These are phyloP conservation scores for Phrynocephalus vlangalii DNA, from an alignment of 2,797 vertebrate genomes.

Conservation along the genomic window DNA sequence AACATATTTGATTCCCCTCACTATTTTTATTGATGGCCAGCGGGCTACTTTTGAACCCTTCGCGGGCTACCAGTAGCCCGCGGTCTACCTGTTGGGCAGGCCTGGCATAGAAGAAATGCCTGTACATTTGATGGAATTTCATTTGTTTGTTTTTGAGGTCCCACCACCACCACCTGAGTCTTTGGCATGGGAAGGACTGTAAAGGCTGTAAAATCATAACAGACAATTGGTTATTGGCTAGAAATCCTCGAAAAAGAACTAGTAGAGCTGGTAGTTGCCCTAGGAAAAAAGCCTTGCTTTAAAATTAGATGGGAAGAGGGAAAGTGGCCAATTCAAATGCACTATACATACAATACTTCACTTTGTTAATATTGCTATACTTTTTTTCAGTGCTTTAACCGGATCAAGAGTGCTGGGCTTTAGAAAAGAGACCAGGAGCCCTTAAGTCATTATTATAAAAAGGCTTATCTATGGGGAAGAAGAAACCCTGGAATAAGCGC, in stretches of 20 bases:
- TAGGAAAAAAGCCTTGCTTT: background rate
- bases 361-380: constrained; percentile 7
- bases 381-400: constrained; percentile 14
- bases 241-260: background rate
- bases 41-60: too few relatives aligned
- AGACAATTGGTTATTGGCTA: background rate
- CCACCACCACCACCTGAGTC: too few relatives aligned
- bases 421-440: constrained; percentile 15
- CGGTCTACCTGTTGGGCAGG: too few relatives aligned
- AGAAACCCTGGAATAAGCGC: constrained; percentile 18
- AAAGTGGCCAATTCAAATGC: background rate
- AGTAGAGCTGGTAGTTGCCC: too few relatives aligned
- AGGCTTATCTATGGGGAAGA: constrained; percentile 22
- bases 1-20: too few relatives aligned
- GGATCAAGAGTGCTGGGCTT: constrained; percentile 20
- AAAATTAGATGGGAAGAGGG: background rate
- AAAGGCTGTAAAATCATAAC: background rate
- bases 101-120: background rate
- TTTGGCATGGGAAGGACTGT: background rate
- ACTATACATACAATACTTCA: background rate
- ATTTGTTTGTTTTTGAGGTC: background rate
- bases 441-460: constrained; percentile 25
- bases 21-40: too few relatives aligned
- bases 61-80: too few relatives aligned
- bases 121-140: background rate